Conservation (phyloP, 1,140 invertebrate species). For the Arion vulgaris region DNA sequence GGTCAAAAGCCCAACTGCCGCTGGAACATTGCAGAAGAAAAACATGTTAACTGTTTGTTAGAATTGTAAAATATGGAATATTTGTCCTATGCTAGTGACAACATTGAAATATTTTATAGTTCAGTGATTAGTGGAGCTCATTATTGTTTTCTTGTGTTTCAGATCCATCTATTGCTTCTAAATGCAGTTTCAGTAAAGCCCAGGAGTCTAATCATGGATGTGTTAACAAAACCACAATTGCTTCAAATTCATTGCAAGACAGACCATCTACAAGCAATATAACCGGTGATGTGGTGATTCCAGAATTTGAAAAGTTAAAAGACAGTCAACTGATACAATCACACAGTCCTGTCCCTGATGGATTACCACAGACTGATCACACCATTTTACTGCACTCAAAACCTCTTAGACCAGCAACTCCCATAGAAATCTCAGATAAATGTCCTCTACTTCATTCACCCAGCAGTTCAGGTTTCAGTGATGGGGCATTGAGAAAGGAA, state of each 20-base stretch:
- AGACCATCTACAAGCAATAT: not conserved
- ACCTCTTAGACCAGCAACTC: not conserved
- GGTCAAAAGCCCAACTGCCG: too few species aligned
- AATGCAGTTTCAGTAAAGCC: not conserved
- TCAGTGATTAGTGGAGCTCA: too few species aligned
- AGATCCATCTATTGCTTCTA: not conserved
- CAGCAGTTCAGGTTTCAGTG: not conserved
- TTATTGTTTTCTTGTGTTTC: not conserved
- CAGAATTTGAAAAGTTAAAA: not conserved
- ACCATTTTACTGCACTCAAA: not conserved
- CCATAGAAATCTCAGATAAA: constrained; percentile 11
- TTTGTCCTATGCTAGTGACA: too few species aligned
- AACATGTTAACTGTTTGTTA: too few species aligned
- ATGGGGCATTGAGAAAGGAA: not conserved
- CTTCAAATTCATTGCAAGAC: not conserved
- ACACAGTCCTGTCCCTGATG: not conserved
- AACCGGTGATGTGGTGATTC: too few species aligned
- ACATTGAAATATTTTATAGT: too few species aligned
- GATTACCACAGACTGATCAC: not conserved
- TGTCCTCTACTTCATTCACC: not conserved
- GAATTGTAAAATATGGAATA: too few species aligned
- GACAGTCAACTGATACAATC: not conserved
- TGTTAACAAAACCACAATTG: not conserved
- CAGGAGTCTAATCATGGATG: not conserved
- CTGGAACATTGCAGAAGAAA: too few species aligned